Evolutionary conservation across 2,797 vertebrate genomes (phyloP).

Genomic region (Sebastes trivittatus): DNA sequence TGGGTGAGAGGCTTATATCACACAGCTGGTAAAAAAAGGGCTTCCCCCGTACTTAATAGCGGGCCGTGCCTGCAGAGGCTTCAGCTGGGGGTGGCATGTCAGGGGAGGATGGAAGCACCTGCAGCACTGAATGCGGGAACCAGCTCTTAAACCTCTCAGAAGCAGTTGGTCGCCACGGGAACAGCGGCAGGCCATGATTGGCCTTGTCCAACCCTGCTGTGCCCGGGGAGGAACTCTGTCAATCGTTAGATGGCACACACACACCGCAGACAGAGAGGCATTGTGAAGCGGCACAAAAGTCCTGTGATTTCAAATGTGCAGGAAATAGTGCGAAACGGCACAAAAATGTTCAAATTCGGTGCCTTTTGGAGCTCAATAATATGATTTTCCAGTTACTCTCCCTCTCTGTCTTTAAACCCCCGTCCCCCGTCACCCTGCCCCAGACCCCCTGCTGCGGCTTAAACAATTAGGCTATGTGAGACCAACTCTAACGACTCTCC

Average conservation of each 20-base stretch:
- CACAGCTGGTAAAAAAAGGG: slow-evolving; percentile 33
- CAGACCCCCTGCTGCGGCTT: slow-evolving; percentile 54
- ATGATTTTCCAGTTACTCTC: slow-evolving; percentile 22
- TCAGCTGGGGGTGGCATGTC: slow-evolving; percentile 27
- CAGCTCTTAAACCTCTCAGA: slow-evolving; percentile 54
- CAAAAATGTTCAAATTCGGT: background rate
- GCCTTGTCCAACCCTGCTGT: slow-evolving; percentile 69
- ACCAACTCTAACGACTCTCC: slow-evolving; percentile 73
- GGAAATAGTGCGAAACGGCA: background rate
- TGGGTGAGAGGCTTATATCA: slow-evolving; percentile 20
- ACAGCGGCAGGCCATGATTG: slow-evolving; percentile 54
- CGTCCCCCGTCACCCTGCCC: background rate
- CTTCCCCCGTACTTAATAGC: slow-evolving; percentile 34
- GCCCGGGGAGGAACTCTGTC: slow-evolving; percentile 48
- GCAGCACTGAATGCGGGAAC: slow-evolving; percentile 70
- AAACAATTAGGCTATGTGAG: slow-evolving; percentile 70
- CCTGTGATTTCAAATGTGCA: background rate
- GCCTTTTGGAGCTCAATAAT: background rate
- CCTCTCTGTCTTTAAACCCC: slow-evolving; percentile 25
- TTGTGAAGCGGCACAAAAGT: slow-evolving; percentile 10
- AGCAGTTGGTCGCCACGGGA: slow-evolving; percentile 69
- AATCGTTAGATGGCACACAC: slow-evolving; percentile 41
- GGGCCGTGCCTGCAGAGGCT: slow-evolving; percentile 24
- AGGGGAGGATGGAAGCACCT: slow-evolving; percentile 65
- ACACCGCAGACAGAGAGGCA: background rate